A percentile compares a stretch with the other conserved stretches of the same genome.
Evolutionary conservation across 2,113 vertebrate species (phyloP).

Genomic region (Noctilio leporinus): DNA sequence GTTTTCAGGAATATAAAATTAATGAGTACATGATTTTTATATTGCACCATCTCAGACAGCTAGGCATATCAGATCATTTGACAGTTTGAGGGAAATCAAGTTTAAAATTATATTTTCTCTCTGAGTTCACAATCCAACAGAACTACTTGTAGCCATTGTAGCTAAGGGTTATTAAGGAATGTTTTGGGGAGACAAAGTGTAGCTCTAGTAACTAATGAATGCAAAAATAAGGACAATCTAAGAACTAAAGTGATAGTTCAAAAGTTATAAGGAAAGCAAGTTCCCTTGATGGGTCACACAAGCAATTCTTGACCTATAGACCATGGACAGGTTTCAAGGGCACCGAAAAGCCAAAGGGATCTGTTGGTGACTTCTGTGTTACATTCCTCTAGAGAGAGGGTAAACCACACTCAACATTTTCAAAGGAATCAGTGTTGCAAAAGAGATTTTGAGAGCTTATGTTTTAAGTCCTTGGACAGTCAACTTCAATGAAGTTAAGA

Average conservation of each 20-base stretch:
- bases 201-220: background rate
- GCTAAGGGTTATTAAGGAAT: background rate
- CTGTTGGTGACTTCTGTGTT: background rate
- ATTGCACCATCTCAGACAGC: background rate
- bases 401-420: background rate
- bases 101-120: background rate
- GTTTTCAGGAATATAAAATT: background rate
- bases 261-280: background rate
- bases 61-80: background rate
- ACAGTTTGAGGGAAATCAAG: background rate
- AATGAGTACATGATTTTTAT: background rate
- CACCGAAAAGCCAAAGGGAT: background rate
- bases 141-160: background rate
- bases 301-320: background rate
- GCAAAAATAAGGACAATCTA: background rate
- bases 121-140: background rate
- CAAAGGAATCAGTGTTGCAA: background rate
- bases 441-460: background rate
- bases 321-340: background rate
- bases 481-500: too few relatives aligned
- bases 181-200: background rate
- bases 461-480: background rate
- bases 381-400: background rate
- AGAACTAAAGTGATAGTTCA: background rate
- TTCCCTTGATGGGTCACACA: background rate